Evolutionary conservation across 2,113 vertebrate genomes (phyloP).

Genomic region (Paralichthys olivaceus): DNA sequence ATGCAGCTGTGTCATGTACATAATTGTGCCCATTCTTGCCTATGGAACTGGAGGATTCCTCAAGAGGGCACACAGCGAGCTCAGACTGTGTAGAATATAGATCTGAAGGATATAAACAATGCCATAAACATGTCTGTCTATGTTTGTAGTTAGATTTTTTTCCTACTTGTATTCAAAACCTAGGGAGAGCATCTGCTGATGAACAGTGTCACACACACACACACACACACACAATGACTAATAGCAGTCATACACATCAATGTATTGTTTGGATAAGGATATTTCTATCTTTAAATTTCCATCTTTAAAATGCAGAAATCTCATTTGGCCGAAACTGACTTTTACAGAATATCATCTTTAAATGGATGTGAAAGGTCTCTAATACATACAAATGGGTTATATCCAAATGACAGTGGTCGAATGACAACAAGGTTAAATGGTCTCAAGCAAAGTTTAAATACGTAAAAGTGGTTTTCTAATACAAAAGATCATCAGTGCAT

Average conservation of each 20-base stretch:
- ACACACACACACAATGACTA: not conserved
- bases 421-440: not conserved
- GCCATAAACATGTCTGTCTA: not conserved
- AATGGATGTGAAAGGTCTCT: not conserved
- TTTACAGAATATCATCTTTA: not conserved
- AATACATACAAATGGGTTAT: not conserved
- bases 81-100: no score
- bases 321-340: no score
- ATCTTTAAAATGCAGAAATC: no score
- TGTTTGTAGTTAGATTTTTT: not conserved
- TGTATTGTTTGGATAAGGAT: no score
- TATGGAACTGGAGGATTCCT: no score
- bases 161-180: not conserved
- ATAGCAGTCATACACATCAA: no score
- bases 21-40: not conserved
- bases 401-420: not conserved
- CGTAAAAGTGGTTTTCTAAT: not conserved
- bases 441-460: not conserved
- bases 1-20: not conserved
- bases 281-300: no score
- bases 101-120: no score
- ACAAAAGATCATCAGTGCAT: not conserved
- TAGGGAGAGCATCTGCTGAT: not conserved
- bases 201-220: not conserved
- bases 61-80: no score